Conservation (phyloP, 2,797 vertebrate genomes). For the Trichosurus vulpecula region DNA sequence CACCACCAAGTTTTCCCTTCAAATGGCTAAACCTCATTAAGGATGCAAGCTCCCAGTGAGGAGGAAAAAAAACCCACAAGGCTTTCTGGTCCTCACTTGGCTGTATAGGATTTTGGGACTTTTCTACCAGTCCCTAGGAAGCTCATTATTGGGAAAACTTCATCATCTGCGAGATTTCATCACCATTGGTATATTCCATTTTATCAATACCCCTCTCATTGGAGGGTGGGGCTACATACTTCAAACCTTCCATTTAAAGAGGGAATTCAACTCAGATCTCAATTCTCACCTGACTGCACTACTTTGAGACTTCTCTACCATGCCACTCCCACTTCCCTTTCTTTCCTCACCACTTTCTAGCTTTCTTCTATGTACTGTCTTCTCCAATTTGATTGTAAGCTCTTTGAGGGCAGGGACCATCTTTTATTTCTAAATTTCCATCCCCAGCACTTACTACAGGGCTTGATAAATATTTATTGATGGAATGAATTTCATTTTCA, state of each 20-base stretch:
- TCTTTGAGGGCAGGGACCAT: background rate
- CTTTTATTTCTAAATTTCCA: background rate
- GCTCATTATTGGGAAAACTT: background rate
- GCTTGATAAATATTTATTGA: background rate
- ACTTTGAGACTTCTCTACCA: background rate
- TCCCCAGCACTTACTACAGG: background rate
- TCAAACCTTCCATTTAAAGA: background rate
- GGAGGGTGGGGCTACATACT: background rate
- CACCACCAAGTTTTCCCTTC: background rate
- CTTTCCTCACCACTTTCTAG: background rate
- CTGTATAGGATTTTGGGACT: background rate
- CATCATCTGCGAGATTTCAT: background rate
- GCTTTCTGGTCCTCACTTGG: background rate
- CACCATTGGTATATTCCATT: background rate
- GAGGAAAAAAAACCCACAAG: background rate
- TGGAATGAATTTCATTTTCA: background rate
- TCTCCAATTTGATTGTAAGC: background rate
- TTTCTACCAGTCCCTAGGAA: background rate
- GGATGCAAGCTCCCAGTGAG: background rate
- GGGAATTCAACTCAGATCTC: background rate
- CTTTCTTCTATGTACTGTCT: background rate
- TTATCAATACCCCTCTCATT: background rate
- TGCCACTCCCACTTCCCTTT: background rate
- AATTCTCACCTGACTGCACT: background rate
- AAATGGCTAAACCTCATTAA: background rate